A percentile compares a stretch with the other conserved stretches of the same genome.
These are phyloP conservation scores for Gryllus longicercus DNA, from an alignment of 2,888 invertebrate genomes.

Conservation along the genomic window DNA sequence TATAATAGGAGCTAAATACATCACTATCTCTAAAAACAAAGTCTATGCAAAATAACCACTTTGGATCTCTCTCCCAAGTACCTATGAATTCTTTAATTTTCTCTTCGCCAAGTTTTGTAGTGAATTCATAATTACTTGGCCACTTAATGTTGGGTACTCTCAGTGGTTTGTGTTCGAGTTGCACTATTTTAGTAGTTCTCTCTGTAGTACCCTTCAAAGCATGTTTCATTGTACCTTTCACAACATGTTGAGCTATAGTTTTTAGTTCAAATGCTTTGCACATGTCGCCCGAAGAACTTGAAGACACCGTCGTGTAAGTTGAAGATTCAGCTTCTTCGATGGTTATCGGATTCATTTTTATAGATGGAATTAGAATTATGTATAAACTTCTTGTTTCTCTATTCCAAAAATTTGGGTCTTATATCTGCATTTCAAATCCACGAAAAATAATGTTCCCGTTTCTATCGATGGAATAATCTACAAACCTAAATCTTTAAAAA, in stretches of 20 bases:
- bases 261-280: background rate
- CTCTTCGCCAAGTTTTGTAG: background rate
- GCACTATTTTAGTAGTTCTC: no score
- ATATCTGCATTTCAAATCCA: no score
- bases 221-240: background rate
- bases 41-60: background rate
- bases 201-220: no score
- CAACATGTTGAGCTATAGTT: background rate
- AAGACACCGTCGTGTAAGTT: background rate
- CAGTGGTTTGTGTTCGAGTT: no score
- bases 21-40: background rate
- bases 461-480: no score
- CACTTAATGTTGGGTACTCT: background rate
- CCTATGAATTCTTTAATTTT: background rate
- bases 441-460: no score
- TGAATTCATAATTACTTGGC: background rate
- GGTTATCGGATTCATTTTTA: conserved; percentile 18
- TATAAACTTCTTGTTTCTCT: background rate
- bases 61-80: background rate
- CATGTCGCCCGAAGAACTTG: background rate
- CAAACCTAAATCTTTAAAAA: no score
- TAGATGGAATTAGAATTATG: background rate
- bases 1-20: background rate
- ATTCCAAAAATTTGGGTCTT: no score
- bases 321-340: conserved; percentile 18